Evolutionary conservation across 2,113 vertebrate genomes (phyloP).

Genomic region (Catharus minimus): DNA sequence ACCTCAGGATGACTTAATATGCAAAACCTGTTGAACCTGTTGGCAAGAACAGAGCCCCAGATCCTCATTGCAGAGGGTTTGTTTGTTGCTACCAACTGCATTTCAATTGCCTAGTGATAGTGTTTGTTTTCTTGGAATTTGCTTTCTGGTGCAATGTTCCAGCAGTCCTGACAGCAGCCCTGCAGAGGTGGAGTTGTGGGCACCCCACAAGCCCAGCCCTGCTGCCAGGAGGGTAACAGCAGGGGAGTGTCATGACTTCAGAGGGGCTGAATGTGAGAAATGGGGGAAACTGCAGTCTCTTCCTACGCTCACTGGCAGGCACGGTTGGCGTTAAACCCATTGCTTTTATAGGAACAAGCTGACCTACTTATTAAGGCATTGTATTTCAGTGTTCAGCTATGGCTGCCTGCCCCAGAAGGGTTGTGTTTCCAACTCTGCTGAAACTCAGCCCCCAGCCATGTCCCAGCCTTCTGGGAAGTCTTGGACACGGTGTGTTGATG

Average conservation of each 20-base stretch:
- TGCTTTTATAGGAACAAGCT: slow-evolving; percentile 38
- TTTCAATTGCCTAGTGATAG: slow-evolving; percentile 65
- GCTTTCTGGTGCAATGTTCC: slow-evolving; percentile 38
- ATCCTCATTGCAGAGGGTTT: not conserved
- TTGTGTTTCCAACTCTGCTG: not conserved
- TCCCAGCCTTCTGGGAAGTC: not conserved
- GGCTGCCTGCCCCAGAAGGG: not conserved
- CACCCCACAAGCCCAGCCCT: not conserved
- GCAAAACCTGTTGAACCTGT: slow-evolving; percentile 60
- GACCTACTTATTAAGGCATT: slow-evolving; percentile 57
- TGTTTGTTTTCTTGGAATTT: slow-evolving; percentile 62
- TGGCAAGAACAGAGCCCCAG: slow-evolving; percentile 1
- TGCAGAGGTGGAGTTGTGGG: accelerated
- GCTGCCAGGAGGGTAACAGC: accelerated
- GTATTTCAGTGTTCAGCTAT: slow-evolving; percentile 5
- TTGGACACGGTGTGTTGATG: not conserved
- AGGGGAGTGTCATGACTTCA: not conserved
- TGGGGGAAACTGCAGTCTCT: accelerated
- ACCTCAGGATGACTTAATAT: not conserved
- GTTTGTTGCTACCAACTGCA: slow-evolving; percentile 54
- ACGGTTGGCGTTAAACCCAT: not conserved
- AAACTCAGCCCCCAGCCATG: not conserved
- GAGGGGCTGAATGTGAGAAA: not conserved
- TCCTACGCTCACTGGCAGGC: not conserved
- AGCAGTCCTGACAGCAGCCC: not conserved